A percentile compares a stretch with the other conserved stretches of the same genome.
phyloP scores from a whole-genome alignment of 2,888 invertebrate genomes.

The Latrodectus hesperus region DNA sequence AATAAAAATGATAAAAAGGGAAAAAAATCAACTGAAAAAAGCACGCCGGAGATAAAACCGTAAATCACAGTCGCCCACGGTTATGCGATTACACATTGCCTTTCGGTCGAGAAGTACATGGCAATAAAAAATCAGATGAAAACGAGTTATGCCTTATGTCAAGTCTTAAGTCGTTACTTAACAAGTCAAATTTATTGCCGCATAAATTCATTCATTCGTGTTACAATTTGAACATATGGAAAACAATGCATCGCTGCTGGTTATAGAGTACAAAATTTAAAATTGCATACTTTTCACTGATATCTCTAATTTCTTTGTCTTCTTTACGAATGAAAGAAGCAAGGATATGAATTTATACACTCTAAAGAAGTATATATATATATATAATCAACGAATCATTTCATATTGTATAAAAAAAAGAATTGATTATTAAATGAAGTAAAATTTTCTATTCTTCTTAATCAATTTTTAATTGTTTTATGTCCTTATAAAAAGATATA shows the following conservation, averaged over 20 bases:
- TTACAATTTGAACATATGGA: conserved; percentile 1
- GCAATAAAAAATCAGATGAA: conserved; percentile 23
- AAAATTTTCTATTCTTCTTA: too few relatives aligned
- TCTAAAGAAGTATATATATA: too few relatives aligned
- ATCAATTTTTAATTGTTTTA: too few relatives aligned
- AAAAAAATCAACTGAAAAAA: background rate
- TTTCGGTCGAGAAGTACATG: conserved; percentile 1
- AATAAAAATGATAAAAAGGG: background rate
- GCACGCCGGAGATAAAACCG: background rate
- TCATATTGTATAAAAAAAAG: too few relatives aligned
- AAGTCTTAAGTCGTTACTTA: conserved; percentile 7
- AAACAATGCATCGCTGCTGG: background rate
- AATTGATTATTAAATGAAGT: too few relatives aligned
- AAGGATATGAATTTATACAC: too few relatives aligned
- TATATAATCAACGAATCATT: too few relatives aligned
- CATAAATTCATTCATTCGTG: conserved; percentile 13
- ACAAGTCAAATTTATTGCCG: conserved; percentile 20
- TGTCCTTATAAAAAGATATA: too few relatives aligned
- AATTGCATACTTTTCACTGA: too few relatives aligned
- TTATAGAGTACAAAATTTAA: background rate
- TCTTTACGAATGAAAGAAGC: too few relatives aligned
- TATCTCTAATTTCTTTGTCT: too few relatives aligned
- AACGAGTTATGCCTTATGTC: conserved; percentile 20
- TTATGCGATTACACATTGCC: conserved; percentile 15
- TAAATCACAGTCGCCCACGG: conserved; percentile 32